phyloP scores from a whole-genome alignment of 2,888 invertebrate genomes.

The Polietes domitor region DNA sequence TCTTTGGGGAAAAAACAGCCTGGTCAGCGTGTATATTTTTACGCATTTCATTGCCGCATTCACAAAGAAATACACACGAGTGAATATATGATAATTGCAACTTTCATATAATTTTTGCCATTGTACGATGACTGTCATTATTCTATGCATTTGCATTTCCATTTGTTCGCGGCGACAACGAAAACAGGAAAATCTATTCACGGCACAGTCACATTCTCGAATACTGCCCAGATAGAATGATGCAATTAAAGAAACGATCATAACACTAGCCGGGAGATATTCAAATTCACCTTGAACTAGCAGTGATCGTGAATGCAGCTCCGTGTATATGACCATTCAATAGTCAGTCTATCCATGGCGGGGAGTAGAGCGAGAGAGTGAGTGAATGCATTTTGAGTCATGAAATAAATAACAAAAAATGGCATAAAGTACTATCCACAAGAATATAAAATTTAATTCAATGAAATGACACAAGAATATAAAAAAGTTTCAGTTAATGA shows the following conservation, averaged over 20 bases:
- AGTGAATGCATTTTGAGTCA: slow-evolving; percentile 33
- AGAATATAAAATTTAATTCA: slow-evolving; percentile 39
- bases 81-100: not conserved
- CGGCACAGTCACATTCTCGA: not conserved
- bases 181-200: slow-evolving; percentile 7
- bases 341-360: not conserved
- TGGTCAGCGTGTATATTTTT: not conserved
- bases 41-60: not conserved
- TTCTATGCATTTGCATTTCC: not conserved
- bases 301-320: not conserved
- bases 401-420: slow-evolving; percentile 19
- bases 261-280: not conserved
- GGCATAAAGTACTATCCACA: not conserved
- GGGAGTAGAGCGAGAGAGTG: not conserved
- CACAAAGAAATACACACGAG: not conserved
- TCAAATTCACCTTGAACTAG: slow-evolving; percentile 24
- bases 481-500: too few species aligned
- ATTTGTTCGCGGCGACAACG: not conserved
- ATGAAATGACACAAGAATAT: slow-evolving; percentile 59
- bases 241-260: slow-evolving; percentile 26
- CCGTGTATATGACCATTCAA: not conserved
- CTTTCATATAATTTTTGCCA: not conserved
- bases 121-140: slow-evolving; percentile 27
- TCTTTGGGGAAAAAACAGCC: too few species aligned
- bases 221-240: not conserved